A percentile compares a stretch with the other conserved stretches of the same genome.
These are phyloP conservation scores for Blastomussa wellsi DNA, from an alignment of 92 coral and sea anemone genomes.

Conservation along the genomic window DNA sequence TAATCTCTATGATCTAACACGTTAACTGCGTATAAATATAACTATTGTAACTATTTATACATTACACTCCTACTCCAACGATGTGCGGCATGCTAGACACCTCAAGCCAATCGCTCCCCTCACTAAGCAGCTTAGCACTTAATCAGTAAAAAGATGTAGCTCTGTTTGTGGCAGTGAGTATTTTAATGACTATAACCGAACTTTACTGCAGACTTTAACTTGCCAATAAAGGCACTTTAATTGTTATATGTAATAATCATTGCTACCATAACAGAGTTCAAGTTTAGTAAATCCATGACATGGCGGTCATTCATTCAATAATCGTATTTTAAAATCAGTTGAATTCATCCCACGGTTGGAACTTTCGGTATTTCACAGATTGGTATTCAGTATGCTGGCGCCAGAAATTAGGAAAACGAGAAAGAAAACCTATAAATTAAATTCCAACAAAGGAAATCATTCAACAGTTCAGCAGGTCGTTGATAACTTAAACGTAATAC, in stretches of 20 bases:
- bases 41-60: background rate
- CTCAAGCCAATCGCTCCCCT: background rate
- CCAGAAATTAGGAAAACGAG: background rate
- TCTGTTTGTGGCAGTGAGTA: background rate
- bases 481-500: conserved; percentile 10
- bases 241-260: background rate
- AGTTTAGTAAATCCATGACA: background rate
- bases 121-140: conserved; percentile 15
- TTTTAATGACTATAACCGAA: background rate
- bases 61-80: background rate
- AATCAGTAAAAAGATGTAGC: background rate
- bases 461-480: too few species aligned
- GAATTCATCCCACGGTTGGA: background rate
- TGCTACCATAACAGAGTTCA: background rate
- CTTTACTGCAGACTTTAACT: background rate
- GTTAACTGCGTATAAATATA: background rate
- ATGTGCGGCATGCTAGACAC: conserved; percentile 8
- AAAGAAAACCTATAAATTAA: background rate
- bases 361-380: background rate
- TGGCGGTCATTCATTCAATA: background rate
- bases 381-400: background rate
- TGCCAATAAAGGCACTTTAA: background rate
- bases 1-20: background rate
- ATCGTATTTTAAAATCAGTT: background rate
- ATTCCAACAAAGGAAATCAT: conserved; percentile 4